Conservation (phyloP, 2,888 invertebrate genomes). For the Globia sparganii region DNA sequence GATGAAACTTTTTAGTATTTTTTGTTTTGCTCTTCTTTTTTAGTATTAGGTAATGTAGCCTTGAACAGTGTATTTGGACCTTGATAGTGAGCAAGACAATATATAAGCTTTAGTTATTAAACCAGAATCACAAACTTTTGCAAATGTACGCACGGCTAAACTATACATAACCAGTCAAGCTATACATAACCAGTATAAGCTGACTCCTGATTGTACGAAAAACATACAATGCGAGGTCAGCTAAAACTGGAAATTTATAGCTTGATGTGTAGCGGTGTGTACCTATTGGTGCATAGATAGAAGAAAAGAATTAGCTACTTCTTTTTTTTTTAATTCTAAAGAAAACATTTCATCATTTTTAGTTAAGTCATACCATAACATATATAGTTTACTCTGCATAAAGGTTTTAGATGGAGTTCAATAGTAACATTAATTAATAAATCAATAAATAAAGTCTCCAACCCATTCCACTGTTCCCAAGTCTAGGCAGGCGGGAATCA, state of each 20-base stretch:
- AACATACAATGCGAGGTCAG: no score
- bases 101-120: neutral
- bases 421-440: neutral
- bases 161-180: no score
- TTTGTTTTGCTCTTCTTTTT: no score
- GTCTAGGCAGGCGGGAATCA: conserved; percentile 72
- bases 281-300: neutral
- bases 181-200: no score
- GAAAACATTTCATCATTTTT: neutral
- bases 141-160: no score
- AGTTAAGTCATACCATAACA: no score
- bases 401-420: neutral
- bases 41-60: neutral
- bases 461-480: conserved; percentile 64
- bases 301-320: neutral
- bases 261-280: no score
- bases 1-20: neutral
- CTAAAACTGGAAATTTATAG: no score
- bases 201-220: no score
- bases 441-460: conserved; percentile 33
- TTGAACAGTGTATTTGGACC: neutral
- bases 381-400: neutral
- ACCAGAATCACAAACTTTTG: neutral
- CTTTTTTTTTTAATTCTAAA: neutral
- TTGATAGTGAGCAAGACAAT: neutral